A percentile compares a stretch with the other conserved stretches of the same genome.
Conservation (phyloP, 1,140 invertebrate genomes). For the Orussus abietinus region DNA sequence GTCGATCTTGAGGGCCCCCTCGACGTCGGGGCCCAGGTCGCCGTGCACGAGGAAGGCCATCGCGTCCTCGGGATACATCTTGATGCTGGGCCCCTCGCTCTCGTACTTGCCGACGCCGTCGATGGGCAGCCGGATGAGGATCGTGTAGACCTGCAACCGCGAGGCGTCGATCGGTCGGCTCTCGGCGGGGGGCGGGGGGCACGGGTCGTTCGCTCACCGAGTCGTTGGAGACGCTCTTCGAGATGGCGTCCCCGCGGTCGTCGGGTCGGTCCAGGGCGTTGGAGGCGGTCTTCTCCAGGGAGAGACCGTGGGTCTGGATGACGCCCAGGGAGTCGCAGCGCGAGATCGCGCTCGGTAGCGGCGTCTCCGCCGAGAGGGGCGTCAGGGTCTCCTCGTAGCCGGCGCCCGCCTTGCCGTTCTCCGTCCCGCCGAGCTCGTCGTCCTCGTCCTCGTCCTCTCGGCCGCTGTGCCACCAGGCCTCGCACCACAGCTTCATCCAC, state of each 20-base stretch:
- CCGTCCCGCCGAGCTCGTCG: conserved; percentile 60
- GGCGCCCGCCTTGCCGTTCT: conserved; percentile 64
- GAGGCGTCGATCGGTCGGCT: conserved; percentile 4
- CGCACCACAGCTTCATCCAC: conserved; percentile 71
- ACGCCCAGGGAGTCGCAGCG: conserved; percentile 80
- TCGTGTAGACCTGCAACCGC: conserved; percentile 74
- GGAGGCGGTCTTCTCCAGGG: conserved; percentile 24
- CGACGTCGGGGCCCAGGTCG: conserved; percentile 33
- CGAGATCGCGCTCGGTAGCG: conserved; percentile 76
- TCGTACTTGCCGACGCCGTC: conserved; percentile 51
- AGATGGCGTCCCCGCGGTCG: conserved; percentile 31
- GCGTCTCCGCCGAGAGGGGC: conserved; percentile 81
- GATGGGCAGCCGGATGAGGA: conserved; percentile 79
- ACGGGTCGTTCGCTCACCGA: conserved; percentile 38
- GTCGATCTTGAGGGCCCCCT: conserved; percentile 18
- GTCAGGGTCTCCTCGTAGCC: conserved; percentile 68
- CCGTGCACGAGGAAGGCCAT: conserved; percentile 35
- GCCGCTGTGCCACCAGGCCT: conserved; percentile 82
- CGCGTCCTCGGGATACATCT: conserved; percentile 78
- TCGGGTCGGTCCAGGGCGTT: conserved; percentile 21
- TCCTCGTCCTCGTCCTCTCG: conserved; percentile 74
- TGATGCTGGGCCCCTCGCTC: conserved; percentile 66
- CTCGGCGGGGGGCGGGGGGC: conserved; percentile 1
- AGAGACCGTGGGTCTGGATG: conserved; percentile 65
- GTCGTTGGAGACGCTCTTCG: conserved; percentile 49